These are phyloP conservation scores for Amblyjoppa proteus DNA, from an alignment of 2,888 invertebrate species.

Conservation along the genomic window DNA sequence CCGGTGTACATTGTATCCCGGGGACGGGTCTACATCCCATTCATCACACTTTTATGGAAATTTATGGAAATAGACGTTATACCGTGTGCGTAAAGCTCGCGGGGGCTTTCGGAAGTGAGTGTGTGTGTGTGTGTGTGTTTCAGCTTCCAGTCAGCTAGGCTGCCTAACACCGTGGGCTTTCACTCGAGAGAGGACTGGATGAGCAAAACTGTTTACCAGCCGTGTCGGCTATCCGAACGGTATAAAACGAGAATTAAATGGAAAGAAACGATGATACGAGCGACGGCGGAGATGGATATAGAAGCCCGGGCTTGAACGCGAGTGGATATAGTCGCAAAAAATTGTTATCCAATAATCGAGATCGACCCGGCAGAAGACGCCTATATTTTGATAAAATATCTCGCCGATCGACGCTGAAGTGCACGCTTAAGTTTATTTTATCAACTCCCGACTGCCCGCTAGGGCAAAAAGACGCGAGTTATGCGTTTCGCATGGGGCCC, in stretches of 20 bases:
- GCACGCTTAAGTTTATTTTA: too few relatives aligned
- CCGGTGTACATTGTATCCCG: slow-evolving; percentile 61
- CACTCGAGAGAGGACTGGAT: slow-evolving; percentile 49
- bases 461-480: too few relatives aligned
- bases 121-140: not conserved
- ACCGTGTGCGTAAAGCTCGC: slow-evolving; percentile 46
- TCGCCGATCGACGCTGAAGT: slow-evolving; percentile 37
- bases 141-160: not conserved
- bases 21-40: slow-evolving; percentile 64
- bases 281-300: not conserved
- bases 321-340: slow-evolving; percentile 10
- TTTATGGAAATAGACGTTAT: slow-evolving; percentile 69
- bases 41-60: slow-evolving; percentile 74
- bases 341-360: not conserved
- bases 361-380: not conserved
- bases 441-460: too few relatives aligned
- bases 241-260: slow-evolving; percentile 46
- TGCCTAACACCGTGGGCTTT: slow-evolving; percentile 38
- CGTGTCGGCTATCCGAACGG: slow-evolving; percentile 51
- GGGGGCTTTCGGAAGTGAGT: slow-evolving; percentile 44
- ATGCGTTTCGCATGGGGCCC: too few relatives aligned
- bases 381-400: not conserved
- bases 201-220: slow-evolving; percentile 69
- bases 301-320: not conserved
- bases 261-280: slow-evolving; percentile 35